Conservation (phyloP, 2,113 vertebrate species). For the Epinephelus fuscoguttatus region DNA sequence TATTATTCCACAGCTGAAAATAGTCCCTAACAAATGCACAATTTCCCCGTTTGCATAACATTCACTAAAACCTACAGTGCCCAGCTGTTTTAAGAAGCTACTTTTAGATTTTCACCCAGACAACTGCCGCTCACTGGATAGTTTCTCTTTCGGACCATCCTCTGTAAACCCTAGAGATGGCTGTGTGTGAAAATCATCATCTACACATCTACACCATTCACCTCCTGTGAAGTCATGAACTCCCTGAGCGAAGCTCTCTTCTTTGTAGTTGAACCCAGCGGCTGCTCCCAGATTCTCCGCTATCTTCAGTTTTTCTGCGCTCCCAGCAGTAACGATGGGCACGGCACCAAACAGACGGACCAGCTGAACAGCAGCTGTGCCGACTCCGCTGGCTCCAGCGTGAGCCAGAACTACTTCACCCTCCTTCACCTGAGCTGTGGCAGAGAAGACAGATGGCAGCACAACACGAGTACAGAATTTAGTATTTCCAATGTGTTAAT, state of each 20-base stretch:
- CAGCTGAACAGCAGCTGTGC: slow-evolving; percentile 89
- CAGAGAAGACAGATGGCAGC: not conserved
- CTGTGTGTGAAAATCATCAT: too few relatives aligned
- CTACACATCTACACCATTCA: slow-evolving; percentile 53
- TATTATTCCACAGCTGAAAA: not conserved
- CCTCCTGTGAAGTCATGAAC: slow-evolving; percentile 86
- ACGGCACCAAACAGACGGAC: slow-evolving; percentile 84
- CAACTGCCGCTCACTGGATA: too few relatives aligned
- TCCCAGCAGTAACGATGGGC: slow-evolving; percentile 88
- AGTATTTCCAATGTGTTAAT: not conserved
- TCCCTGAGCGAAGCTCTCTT: slow-evolving; percentile 84
- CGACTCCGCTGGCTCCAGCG: slow-evolving; percentile 88
- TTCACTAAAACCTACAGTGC: not conserved
- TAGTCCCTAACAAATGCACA: not conserved
- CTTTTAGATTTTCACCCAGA: not conserved
- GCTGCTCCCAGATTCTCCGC: slow-evolving; percentile 83
- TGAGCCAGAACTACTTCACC: slow-evolving; percentile 88
- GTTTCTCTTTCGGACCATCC: too few relatives aligned
- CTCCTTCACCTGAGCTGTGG: slow-evolving; percentile 85
- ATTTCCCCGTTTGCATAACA: not conserved
- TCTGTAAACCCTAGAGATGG: too few relatives aligned
- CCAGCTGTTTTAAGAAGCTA: not conserved
- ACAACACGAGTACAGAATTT: not conserved
- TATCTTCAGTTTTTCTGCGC: slow-evolving; percentile 84
- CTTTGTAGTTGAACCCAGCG: slow-evolving; percentile 89